Conservation (phyloP, 1,140 invertebrate species). For the Orussus abietinus region DNA sequence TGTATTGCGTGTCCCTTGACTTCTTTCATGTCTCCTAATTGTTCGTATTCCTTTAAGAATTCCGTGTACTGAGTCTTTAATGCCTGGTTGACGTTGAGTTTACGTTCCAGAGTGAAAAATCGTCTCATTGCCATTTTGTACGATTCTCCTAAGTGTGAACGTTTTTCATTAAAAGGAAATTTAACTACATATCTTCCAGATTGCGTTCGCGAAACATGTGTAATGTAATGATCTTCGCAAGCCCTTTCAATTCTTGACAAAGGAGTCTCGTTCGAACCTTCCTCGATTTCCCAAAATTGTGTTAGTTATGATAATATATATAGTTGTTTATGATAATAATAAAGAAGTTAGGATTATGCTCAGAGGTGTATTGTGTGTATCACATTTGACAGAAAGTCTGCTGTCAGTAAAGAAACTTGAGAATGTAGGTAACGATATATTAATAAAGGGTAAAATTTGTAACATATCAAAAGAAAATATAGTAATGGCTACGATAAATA, state of each 20-base stretch:
- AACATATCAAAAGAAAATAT: background rate
- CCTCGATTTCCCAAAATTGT: background rate
- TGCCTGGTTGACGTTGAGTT: too few species aligned
- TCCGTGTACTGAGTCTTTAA: too few species aligned
- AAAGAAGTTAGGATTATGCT: background rate
- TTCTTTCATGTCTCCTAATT: too few species aligned
- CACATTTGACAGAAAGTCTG: background rate
- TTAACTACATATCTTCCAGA: background rate
- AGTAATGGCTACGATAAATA: background rate
- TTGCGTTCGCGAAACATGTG: background rate
- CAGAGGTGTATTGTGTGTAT: background rate
- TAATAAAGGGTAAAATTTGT: too few species aligned
- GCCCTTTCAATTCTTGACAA: too few species aligned
- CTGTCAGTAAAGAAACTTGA: constrained; percentile 1
- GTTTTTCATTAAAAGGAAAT: background rate
- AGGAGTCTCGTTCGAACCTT: too few species aligned
- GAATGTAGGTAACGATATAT: background rate
- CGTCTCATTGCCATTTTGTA: too few species aligned
- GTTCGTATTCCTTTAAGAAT: too few species aligned
- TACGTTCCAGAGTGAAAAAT: too few species aligned
- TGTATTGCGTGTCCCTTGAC: too few species aligned
- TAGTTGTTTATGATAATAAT: background rate
- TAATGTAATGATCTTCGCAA: too few species aligned
- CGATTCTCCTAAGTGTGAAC: too few species aligned
- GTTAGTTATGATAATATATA: constrained; percentile 1